Evolutionary conservation across 2,797 vertebrate genomes (phyloP).

Genomic region (Octomys mimax): DNA sequence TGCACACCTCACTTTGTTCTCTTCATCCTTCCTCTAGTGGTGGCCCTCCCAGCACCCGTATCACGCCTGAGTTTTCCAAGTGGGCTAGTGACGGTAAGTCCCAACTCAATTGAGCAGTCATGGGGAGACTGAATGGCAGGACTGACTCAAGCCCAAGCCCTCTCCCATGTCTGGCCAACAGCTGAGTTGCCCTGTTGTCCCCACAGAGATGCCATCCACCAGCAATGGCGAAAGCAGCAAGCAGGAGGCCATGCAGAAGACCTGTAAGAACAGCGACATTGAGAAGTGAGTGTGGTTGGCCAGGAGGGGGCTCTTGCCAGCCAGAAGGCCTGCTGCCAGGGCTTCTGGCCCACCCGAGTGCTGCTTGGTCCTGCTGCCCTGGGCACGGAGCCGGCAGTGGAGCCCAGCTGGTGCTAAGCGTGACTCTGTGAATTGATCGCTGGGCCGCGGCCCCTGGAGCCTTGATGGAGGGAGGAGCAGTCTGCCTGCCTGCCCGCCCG

Average conservation of each 20-base stretch:
- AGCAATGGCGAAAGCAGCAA: slow-evolving; percentile 99
- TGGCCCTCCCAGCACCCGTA: slow-evolving; percentile 97
- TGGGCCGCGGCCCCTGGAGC: slow-evolving; percentile 89
- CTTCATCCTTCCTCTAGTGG: slow-evolving; percentile 90
- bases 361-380: slow-evolving; percentile 58
- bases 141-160: neutral
- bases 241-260: slow-evolving; percentile 95
- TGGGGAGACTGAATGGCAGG: neutral
- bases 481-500: slow-evolving; percentile 85
- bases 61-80: slow-evolving; percentile 99
- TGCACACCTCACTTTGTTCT: neutral
- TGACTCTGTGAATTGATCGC: slow-evolving; percentile 93
- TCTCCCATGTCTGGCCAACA: slow-evolving; percentile 48
- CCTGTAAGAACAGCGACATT: slow-evolving; percentile 95
- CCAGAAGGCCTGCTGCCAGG: slow-evolving; percentile 60
- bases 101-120: neutral
- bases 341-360: slow-evolving; percentile 50
- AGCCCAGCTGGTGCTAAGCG: slow-evolving; percentile 83
- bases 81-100: slow-evolving; percentile 98
- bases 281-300: slow-evolving; percentile 94
- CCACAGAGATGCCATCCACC: slow-evolving; percentile 98
- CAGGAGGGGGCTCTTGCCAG: neutral
- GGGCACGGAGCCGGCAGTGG: slow-evolving; percentile 61
- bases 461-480: slow-evolving; percentile 85
- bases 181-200: slow-evolving; percentile 68